These are phyloP conservation scores for Micoletzkya japonica DNA, from an alignment of 2,888 invertebrate species.

Conservation along the genomic window DNA sequence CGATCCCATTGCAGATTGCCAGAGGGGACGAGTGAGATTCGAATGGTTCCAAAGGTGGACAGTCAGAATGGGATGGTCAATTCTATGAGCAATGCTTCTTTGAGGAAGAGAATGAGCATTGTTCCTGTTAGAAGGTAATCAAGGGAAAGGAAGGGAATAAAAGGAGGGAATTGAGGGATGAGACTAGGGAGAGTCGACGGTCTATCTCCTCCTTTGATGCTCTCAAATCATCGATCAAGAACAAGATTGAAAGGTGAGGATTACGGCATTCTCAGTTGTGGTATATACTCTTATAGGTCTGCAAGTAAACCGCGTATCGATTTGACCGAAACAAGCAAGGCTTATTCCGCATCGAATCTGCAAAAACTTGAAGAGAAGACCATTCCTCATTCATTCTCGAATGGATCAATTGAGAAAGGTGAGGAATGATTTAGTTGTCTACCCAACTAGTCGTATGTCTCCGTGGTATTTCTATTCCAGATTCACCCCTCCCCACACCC, in stretches of 20 bases:
- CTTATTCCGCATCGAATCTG: constrained; percentile 17
- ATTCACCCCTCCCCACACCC: too few relatives aligned
- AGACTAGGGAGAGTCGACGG: constrained; percentile 9
- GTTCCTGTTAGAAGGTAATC: constrained; percentile 19
- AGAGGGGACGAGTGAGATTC: constrained; percentile 44
- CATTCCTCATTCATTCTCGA: constrained; percentile 1
- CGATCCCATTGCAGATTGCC: constrained; percentile 37
- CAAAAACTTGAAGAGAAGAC: constrained; percentile 11
- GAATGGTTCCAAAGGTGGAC: constrained; percentile 46
- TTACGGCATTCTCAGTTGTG: not conserved
- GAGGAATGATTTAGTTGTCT: not conserved
- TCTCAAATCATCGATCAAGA: constrained; percentile 1
- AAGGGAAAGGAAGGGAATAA: too few relatives aligned
- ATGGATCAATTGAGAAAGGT: not conserved
- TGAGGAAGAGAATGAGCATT: constrained; percentile 26
- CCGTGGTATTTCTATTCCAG: too few relatives aligned
- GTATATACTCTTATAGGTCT: constrained; percentile 2
- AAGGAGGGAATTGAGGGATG: constrained; percentile 6
- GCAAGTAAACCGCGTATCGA: constrained; percentile 5
- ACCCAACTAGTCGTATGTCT: too few relatives aligned
- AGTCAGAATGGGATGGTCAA: not conserved
- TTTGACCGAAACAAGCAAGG: constrained; percentile 19
- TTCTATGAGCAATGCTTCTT: constrained; percentile 9
- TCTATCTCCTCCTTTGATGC: constrained; percentile 20
- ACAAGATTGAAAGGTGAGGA: constrained; percentile 17